These are phyloP conservation scores for Myiagra hebetior DNA, from an alignment of 2,113 vertebrate genomes.

Conservation along the genomic window DNA sequence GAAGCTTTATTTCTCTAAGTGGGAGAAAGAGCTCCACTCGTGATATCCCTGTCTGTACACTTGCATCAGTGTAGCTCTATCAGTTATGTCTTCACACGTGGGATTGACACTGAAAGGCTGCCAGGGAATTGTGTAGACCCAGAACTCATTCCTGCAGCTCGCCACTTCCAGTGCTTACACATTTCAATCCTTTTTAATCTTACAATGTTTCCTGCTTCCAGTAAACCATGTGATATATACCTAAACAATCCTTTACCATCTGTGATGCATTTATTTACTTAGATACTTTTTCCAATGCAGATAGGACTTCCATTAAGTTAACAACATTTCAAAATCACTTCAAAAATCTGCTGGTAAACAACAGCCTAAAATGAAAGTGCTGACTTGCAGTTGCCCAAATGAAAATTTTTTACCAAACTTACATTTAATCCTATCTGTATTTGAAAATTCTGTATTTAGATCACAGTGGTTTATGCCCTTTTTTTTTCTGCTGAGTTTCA, in stretches of 20 bases:
- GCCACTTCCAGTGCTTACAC: not conserved
- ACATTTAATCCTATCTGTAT: not conserved
- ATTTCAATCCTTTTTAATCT: not conserved
- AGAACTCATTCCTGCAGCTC: not conserved
- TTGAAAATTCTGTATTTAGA: constrained; percentile 7
- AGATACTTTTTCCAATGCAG: not conserved
- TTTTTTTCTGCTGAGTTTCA: constrained; percentile 10
- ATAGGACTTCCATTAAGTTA: not conserved
- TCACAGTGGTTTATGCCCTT: not conserved
- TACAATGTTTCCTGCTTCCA: not conserved
- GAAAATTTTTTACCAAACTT: not conserved
- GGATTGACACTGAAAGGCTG: not conserved
- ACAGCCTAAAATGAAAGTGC: not conserved
- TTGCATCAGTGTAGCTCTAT: not conserved
- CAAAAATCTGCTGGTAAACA: constrained; percentile 14
- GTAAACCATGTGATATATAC: not conserved
- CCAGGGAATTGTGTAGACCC: not conserved
- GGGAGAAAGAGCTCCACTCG: not conserved
- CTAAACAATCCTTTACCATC: not conserved
- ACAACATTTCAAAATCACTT: not conserved
- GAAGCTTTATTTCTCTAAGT: not conserved
- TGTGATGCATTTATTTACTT: not conserved
- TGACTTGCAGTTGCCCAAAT: not conserved
- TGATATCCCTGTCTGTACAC: not conserved
- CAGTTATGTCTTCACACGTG: not conserved